Percentiles rank a stretch among this genome's conserved stretches.
Conservation (phyloP, 2,888 invertebrate species). For the Caenorhabditis wallacei region DNA sequence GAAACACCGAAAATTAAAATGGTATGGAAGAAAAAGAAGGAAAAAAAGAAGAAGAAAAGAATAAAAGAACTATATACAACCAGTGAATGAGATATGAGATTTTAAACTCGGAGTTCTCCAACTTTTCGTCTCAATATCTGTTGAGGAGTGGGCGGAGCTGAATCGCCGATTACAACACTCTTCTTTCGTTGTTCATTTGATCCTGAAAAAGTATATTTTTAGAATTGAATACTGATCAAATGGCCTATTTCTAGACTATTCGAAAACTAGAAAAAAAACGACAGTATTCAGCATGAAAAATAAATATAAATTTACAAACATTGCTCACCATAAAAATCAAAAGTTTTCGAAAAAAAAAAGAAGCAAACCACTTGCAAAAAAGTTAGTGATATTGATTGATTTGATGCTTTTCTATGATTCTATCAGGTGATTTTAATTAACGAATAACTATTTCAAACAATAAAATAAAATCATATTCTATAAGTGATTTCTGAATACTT, state of each 20-base stretch:
- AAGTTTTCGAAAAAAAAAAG: neutral
- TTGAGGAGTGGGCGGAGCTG: conserved; percentile 48
- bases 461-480: neutral
- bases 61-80: conserved; percentile 38
- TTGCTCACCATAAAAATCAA: neutral
- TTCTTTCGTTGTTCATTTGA: conserved; percentile 64
- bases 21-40: conserved; percentile 11
- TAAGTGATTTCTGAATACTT: neutral
- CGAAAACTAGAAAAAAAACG: conserved; percentile 3
- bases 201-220: conserved; percentile 36
- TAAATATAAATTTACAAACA: conserved; percentile 11
- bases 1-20: conserved; percentile 38
- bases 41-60: neutral
- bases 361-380: conserved; percentile 5
- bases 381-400: neutral
- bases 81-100: conserved; percentile 30
- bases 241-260: conserved; percentile 20
- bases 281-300: conserved; percentile 6
- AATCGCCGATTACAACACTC: conserved; percentile 58
- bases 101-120: conserved; percentile 57
- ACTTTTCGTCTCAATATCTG: conserved; percentile 52
- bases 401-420: neutral
- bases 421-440: too few species aligned
- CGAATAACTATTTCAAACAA: conserved; percentile 16
- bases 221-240: neutral